Evolutionary conservation across 2,797 vertebrate species (phyloP).

Genomic region (Pseudochaenichthys georgianus): DNA sequence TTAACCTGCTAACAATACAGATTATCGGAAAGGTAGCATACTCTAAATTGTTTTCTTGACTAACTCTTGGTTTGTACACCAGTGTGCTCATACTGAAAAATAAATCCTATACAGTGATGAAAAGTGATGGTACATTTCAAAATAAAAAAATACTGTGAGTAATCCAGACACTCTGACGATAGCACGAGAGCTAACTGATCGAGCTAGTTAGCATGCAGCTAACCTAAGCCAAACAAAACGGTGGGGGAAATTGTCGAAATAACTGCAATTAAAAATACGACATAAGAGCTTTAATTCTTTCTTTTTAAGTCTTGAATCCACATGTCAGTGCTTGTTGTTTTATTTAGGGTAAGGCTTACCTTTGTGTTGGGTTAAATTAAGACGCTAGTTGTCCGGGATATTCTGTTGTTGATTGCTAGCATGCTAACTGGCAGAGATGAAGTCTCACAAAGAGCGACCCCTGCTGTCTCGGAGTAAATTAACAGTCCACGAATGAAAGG

Average conservation of each 20-base stretch:
- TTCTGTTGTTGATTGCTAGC: slow-evolving; percentile 80
- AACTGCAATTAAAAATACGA: neutral
- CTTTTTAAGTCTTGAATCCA: neutral
- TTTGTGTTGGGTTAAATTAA: slow-evolving; percentile 49
- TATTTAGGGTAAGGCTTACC: slow-evolving; percentile 57
- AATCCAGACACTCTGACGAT: slow-evolving; percentile 36
- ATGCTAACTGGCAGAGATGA: slow-evolving; percentile 41
- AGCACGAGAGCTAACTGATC: slow-evolving; percentile 42
- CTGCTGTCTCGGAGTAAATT: slow-evolving; percentile 50
- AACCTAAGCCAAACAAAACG: slow-evolving; percentile 67
- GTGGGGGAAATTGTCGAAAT: slow-evolving; percentile 22
- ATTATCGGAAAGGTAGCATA: neutral
- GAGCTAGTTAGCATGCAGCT: slow-evolving; percentile 47
- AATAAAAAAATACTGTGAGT: slow-evolving; percentile 8
- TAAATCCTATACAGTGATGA: neutral
- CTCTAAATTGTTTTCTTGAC: neutral
- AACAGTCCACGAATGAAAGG: neutral
- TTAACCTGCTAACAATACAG: slow-evolving; percentile 59
- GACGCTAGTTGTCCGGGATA: slow-evolving; percentile 59
- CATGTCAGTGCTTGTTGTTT: neutral
- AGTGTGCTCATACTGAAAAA: rapidly evolving
- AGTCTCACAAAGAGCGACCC: slow-evolving; percentile 20
- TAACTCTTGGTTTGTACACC: neutral
- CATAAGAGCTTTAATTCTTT: rapidly evolving
- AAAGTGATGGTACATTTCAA: neutral